A percentile compares a stretch with the other conserved stretches of the same genome.
These are phyloP conservation scores for Dasypolia templi DNA, from an alignment of 2,888 invertebrate genomes.

Conservation along the genomic window DNA sequence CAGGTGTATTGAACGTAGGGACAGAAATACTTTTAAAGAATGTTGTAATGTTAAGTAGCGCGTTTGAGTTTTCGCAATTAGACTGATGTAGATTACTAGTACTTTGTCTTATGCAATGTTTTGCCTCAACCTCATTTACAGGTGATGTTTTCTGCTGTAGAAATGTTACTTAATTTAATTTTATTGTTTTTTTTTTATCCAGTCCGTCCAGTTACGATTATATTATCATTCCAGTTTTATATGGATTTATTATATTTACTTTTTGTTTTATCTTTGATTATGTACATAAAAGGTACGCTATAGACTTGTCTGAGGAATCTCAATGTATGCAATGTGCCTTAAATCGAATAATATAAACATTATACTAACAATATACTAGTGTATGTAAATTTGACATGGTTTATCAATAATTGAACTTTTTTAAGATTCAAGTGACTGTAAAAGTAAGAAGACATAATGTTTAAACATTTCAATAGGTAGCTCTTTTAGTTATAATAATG, in stretches of 20 bases:
- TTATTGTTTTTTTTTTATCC: slow-evolving; percentile 10
- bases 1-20: background rate
- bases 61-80: slow-evolving; percentile 38
- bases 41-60: background rate
- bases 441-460: too few relatives aligned
- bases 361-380: slow-evolving; percentile 1
- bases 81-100: slow-evolving; percentile 60
- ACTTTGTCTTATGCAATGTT: slow-evolving; percentile 20
- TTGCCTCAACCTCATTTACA: slow-evolving; percentile 6
- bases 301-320: slow-evolving; percentile 33
- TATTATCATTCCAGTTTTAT: slow-evolving; percentile 29
- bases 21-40: background rate
- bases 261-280: background rate
- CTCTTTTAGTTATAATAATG: background rate
- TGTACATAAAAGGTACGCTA: slow-evolving; percentile 13
- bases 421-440: background rate
- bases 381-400: slow-evolving; percentile 17
- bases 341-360: slow-evolving; percentile 1
- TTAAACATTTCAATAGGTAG: too few relatives aligned
- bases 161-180: slow-evolving; percentile 33
- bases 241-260: slow-evolving; percentile 1
- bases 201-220: slow-evolving; percentile 21
- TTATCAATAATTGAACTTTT: background rate
- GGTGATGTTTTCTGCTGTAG: slow-evolving; percentile 14
- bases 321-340: slow-evolving; percentile 39